These are phyloP conservation scores for Eubasilissa splendida DNA, from an alignment of 2,888 invertebrate species.

Conservation along the genomic window DNA sequence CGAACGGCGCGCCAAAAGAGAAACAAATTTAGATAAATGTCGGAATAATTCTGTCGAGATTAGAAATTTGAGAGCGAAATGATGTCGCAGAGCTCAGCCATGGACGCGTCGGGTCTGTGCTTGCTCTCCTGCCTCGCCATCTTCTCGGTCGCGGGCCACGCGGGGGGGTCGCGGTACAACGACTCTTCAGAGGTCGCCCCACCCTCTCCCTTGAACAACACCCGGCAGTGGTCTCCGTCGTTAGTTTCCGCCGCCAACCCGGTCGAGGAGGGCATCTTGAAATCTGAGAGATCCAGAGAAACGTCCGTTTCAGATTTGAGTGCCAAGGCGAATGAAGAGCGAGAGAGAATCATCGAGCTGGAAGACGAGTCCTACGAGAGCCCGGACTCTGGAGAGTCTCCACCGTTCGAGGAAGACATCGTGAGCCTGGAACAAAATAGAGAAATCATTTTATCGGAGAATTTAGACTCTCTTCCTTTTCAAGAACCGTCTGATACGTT, in stretches of 20 bases:
- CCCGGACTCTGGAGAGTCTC: constrained; percentile 45
- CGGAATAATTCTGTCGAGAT: background rate
- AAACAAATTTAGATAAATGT: constrained; percentile 49
- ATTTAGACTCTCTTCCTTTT: constrained; percentile 51
- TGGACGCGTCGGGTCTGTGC: constrained; percentile 34
- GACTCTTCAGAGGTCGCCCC: constrained; percentile 49
- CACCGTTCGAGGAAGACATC: constrained; percentile 54
- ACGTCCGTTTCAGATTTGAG: constrained; percentile 40
- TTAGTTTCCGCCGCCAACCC: constrained; percentile 50
- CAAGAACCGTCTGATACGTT: constrained; percentile 53
- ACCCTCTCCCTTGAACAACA: constrained; percentile 41
- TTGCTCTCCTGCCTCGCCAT: constrained; percentile 47
- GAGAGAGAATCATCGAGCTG: constrained; percentile 27
- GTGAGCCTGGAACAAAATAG: constrained; percentile 48
- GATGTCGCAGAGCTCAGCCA: constrained; percentile 8
- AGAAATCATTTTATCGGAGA: constrained; percentile 40
- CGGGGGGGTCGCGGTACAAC: constrained; percentile 53
- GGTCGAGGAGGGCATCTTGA: constrained; percentile 55
- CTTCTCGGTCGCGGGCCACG: constrained; percentile 7
- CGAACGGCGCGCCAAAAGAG: constrained; percentile 46
- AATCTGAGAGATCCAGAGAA: constrained; percentile 52
- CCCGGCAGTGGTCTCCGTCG: constrained; percentile 45
- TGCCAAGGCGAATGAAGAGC: constrained; percentile 15
- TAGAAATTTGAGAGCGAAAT: background rate
- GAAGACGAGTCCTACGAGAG: constrained; percentile 47